phyloP scores from a whole-genome alignment of 2,797 vertebrate genomes.

The Chloroceryle inda region DNA sequence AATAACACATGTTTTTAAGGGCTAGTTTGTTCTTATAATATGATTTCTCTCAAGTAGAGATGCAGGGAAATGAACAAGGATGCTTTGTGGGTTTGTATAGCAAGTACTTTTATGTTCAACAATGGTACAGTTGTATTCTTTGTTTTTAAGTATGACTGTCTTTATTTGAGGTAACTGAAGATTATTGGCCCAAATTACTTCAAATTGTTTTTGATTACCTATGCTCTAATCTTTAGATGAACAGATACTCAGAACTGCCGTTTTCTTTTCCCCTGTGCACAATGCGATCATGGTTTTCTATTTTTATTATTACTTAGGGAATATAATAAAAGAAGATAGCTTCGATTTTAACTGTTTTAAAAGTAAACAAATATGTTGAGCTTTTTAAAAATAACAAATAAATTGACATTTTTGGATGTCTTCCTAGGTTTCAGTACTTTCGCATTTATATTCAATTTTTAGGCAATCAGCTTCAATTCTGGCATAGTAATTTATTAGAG shows the following conservation, averaged over 20 bases:
- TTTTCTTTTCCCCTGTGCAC: conserved; percentile 40
- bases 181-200: conserved; percentile 72
- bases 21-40: neutral
- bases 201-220: conserved; percentile 69
- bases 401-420: conserved; percentile 46
- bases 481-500: conserved; percentile 54
- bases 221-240: conserved; percentile 55
- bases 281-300: conserved; percentile 32
- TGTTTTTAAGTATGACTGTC: conserved; percentile 46
- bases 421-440: conserved; percentile 61
- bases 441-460: conserved; percentile 64
- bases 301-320: conserved; percentile 59
- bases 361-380: conserved; percentile 71
- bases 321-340: conserved; percentile 55
- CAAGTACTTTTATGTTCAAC: conserved; percentile 15
- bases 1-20: neutral
- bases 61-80: neutral
- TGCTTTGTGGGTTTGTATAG: neutral
- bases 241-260: conserved; percentile 46
- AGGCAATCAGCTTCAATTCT: conserved; percentile 56
- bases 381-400: conserved; percentile 67
- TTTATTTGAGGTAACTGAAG: conserved; percentile 69
- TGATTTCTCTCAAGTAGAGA: neutral
- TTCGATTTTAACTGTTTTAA: conserved; percentile 70
- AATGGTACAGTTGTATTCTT: conserved; percentile 24